These are phyloP conservation scores for Apoda limacodes DNA, from an alignment of 2,888 invertebrate genomes.

Conservation along the genomic window DNA sequence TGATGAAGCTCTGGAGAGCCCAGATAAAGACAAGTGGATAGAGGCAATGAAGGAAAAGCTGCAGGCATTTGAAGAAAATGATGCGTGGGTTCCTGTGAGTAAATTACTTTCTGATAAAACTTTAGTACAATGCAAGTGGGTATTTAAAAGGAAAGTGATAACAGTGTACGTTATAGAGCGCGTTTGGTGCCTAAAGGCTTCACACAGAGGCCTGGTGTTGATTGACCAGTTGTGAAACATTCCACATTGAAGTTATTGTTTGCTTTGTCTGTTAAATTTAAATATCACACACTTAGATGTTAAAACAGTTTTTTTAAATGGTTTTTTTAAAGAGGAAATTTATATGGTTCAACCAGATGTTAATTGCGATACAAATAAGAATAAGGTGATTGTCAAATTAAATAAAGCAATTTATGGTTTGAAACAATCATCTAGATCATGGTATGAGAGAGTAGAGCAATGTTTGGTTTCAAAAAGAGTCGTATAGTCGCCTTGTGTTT, in stretches of 20 bases:
- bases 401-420: slow-evolving; percentile 23
- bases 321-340: slow-evolving; percentile 11
- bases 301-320: slow-evolving; percentile 15
- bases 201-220: slow-evolving; percentile 13
- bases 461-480: too few relatives aligned
- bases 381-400: slow-evolving; percentile 21
- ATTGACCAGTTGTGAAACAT: slow-evolving; percentile 8
- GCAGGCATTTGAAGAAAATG: slow-evolving; percentile 15
- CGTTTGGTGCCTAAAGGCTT: slow-evolving; percentile 16
- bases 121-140: slow-evolving; percentile 20
- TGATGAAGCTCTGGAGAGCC: too few relatives aligned
- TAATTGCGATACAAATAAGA: slow-evolving; percentile 4
- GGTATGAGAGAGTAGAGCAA: slow-evolving; percentile 20
- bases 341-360: slow-evolving; percentile 8
- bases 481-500: slow-evolving; percentile 25
- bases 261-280: slow-evolving; percentile 6
- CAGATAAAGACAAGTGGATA: slow-evolving; percentile 14
- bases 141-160: slow-evolving; percentile 17
- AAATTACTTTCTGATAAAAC: slow-evolving; percentile 1
- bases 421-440: slow-evolving; percentile 21
- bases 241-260: slow-evolving; percentile 6
- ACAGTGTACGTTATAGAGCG: slow-evolving; percentile 15
- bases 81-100: slow-evolving; percentile 19
- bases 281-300: slow-evolving; percentile 5
- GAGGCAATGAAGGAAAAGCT: slow-evolving; percentile 18